These are phyloP conservation scores for Pelmatolapia mariae DNA, from an alignment of 2,113 vertebrate species.

Conservation along the genomic window DNA sequence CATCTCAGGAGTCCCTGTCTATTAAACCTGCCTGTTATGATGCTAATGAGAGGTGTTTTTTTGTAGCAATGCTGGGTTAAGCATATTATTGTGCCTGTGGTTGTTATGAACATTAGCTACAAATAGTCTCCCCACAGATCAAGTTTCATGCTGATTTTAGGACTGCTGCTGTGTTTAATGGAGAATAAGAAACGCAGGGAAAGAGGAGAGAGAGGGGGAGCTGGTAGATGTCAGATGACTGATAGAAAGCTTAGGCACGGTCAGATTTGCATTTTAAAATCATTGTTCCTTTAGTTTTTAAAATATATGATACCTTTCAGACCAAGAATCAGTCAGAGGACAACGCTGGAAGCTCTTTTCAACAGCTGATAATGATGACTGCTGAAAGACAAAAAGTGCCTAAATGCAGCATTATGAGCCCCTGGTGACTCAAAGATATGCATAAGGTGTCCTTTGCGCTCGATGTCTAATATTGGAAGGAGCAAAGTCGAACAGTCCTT, in stretches of 20 bases:
- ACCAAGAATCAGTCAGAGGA: not conserved
- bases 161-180: not conserved
- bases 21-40: constrained; percentile 21
- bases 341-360: not conserved
- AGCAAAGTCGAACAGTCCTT: not conserved
- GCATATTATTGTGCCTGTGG: not conserved
- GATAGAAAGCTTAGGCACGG: not conserved
- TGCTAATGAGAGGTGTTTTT: constrained; percentile 18
- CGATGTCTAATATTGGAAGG: not conserved
- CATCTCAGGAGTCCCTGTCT: constrained; percentile 9
- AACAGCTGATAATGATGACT: not conserved
- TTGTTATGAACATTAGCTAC: constrained; percentile 27
- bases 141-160: not conserved
- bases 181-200: not conserved
- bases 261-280: not conserved
- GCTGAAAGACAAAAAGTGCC: not conserved
- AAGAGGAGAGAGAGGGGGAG: not conserved
- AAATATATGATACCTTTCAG: not conserved
- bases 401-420: not conserved
- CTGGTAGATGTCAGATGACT: not conserved
- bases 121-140: constrained; percentile 18
- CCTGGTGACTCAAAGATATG: not conserved
- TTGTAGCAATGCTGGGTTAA: not conserved
- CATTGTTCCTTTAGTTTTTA: not conserved
- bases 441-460: not conserved